A percentile compares a stretch with the other conserved stretches of the same genome.
These are phyloP conservation scores for Medauroidea extradentata DNA, from an alignment of 1,140 invertebrate genomes.

Conservation along the genomic window DNA sequence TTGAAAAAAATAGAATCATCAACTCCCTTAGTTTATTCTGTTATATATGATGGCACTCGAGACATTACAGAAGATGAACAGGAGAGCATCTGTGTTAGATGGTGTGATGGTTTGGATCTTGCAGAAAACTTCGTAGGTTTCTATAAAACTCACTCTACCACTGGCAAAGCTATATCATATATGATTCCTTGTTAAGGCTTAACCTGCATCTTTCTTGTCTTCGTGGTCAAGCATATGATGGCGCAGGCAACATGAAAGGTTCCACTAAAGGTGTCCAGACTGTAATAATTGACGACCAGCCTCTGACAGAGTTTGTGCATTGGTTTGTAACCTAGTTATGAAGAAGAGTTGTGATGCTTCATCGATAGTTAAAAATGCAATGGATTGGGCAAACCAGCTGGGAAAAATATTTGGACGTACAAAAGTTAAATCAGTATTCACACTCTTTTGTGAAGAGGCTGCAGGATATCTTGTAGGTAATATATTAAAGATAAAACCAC, in stretches of 20 bases:
- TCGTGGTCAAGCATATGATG: not conserved
- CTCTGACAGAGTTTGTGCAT: not conserved
- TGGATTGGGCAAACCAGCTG: not conserved
- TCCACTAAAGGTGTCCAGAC: not conserved
- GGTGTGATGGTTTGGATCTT: not conserved
- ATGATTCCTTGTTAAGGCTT: not conserved
- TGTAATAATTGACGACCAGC: not conserved
- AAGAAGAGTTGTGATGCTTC: not conserved
- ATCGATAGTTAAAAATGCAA: not conserved
- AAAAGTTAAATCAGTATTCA: not conserved
- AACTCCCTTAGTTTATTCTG: too few species aligned
- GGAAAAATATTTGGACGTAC: not conserved
- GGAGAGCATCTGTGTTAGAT: too few species aligned
- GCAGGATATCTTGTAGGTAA: not conserved
- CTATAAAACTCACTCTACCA: not conserved
- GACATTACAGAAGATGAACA: too few species aligned
- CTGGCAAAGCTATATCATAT: not conserved
- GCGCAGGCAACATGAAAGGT: slow-evolving; percentile 1
- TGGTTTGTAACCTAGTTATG: not conserved
- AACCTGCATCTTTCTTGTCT: not conserved
- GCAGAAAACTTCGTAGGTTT: not conserved
- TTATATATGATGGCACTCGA: too few species aligned
- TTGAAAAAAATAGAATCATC: too few species aligned
- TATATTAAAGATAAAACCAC: not conserved
- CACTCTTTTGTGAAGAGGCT: not conserved